Percentiles rank a stretch among this genome's conserved stretches.
Evolutionary conservation across 2,888 invertebrate genomes (phyloP).

Genomic region (Pristionchus entomophagus): DNA sequence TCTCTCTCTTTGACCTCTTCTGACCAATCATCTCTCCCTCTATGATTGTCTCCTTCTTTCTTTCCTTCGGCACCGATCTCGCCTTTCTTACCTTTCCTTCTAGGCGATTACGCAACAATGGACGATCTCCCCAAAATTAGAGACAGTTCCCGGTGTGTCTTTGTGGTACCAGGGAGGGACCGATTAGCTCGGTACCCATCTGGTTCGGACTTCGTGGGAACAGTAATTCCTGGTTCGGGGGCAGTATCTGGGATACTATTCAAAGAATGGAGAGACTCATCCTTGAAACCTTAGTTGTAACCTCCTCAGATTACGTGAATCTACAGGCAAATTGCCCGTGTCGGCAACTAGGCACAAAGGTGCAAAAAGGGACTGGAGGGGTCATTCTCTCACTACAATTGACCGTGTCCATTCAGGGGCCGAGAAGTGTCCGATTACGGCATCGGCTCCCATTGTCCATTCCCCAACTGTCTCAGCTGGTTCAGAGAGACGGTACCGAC

Average conservation of each 20-base stretch:
- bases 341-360: not conserved
- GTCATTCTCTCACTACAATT: constrained; percentile 22
- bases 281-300: too few species aligned
- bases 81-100: not conserved
- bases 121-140: constrained; percentile 5
- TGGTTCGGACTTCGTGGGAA: not conserved
- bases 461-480: constrained; percentile 29
- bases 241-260: too few species aligned
- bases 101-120: constrained; percentile 15
- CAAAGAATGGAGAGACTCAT: too few species aligned
- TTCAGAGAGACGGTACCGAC: not conserved
- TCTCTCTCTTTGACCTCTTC: constrained; percentile 19
- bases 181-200: constrained; percentile 27
- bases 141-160: constrained; percentile 36
- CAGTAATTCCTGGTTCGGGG: not conserved
- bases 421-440: not conserved
- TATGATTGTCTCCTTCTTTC: not conserved
- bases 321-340: not conserved
- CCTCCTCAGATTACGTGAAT: not conserved
- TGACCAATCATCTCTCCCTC: not conserved
- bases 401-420: constrained; percentile 14
- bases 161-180: not conserved
- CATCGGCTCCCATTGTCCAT: constrained; percentile 9
- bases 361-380: constrained; percentile 19
- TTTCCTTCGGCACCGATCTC: not conserved